phyloP scores from a whole-genome alignment of 2,888 invertebrate species.

The Rhagonycha lutea region DNA sequence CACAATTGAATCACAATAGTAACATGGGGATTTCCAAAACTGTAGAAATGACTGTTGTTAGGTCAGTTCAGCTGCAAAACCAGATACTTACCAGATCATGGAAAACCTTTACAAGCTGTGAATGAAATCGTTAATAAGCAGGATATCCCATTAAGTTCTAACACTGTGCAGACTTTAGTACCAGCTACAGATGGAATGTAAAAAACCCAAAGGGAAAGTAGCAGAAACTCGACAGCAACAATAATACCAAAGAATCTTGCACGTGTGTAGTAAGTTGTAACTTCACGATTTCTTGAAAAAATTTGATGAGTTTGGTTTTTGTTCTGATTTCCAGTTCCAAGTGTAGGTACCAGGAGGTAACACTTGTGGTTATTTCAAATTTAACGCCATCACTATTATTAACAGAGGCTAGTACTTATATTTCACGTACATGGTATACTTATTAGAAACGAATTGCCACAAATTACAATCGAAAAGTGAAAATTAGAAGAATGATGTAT shows the following conservation, averaged over 20 bases:
- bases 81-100: slow-evolving; percentile 20
- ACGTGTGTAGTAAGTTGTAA: slow-evolving; percentile 17
- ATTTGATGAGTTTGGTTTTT: not conserved
- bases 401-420: not conserved
- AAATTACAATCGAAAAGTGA: not conserved
- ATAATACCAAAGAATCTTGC: slow-evolving; percentile 6
- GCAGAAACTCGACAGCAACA: slow-evolving; percentile 20
- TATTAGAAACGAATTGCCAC: not conserved
- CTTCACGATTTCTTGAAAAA: not conserved
- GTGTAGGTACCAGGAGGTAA: not conserved
- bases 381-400: not conserved
- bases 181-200: slow-evolving; percentile 36
- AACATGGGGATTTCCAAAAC: not conserved
- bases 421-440: not conserved
- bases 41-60: not conserved
- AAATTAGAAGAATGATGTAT: not conserved
- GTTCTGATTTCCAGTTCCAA: not conserved
- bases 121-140: slow-evolving; percentile 43
- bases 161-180: slow-evolving; percentile 43
- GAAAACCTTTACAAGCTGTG: slow-evolving; percentile 37
- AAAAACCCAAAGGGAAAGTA: slow-evolving; percentile 38
- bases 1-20: no score
- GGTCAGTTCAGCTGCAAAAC: not conserved
- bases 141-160: slow-evolving; percentile 41
- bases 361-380: not conserved